A percentile compares a stretch with the other conserved stretches of the same genome.
Evolutionary conservation across 1,140 invertebrate species (phyloP).

Genomic region (Chrysomallon squamiferum): DNA sequence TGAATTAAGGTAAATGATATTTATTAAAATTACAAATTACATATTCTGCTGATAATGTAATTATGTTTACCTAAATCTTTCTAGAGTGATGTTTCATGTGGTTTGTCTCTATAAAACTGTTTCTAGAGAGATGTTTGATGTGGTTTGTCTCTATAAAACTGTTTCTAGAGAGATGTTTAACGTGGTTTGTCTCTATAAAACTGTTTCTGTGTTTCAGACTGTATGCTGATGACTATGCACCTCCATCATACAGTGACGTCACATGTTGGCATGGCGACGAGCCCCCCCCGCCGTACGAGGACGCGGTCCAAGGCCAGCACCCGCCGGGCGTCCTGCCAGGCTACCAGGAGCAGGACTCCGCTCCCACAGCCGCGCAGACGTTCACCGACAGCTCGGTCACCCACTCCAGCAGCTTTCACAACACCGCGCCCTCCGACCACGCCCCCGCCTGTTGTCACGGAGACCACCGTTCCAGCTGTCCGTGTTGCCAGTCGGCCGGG

Average conservation of each 20-base stretch:
- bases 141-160: too few relatives aligned
- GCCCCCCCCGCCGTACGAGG: slow-evolving; percentile 34
- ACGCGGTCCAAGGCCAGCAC: slow-evolving; percentile 15
- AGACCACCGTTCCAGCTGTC: background rate
- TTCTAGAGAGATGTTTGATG: too few relatives aligned
- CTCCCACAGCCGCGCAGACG: background rate
- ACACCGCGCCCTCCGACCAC: background rate
- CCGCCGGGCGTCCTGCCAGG: background rate
- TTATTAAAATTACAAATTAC: too few relatives aligned
- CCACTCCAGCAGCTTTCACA: background rate
- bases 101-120: too few relatives aligned
- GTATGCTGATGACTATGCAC: slow-evolving; percentile 22
- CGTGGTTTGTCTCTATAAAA: too few relatives aligned
- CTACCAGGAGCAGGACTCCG: background rate
- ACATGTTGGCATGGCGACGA: slow-evolving; percentile 19
- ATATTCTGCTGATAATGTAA: too few relatives aligned
- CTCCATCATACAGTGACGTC: slow-evolving; percentile 36
- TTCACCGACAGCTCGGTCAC: background rate
- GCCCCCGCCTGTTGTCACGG: background rate
- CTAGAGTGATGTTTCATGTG: too few relatives aligned
- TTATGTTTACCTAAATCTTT: too few relatives aligned
- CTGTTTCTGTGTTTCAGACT: background rate
- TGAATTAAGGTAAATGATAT: too few relatives aligned
- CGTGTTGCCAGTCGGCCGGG: background rate
- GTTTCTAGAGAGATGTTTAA: too few relatives aligned